A percentile compares a stretch with the other conserved stretches of the same genome.
These are phyloP conservation scores for Rallus limicola DNA, from an alignment of 2,113 vertebrate genomes.

Conservation along the genomic window DNA sequence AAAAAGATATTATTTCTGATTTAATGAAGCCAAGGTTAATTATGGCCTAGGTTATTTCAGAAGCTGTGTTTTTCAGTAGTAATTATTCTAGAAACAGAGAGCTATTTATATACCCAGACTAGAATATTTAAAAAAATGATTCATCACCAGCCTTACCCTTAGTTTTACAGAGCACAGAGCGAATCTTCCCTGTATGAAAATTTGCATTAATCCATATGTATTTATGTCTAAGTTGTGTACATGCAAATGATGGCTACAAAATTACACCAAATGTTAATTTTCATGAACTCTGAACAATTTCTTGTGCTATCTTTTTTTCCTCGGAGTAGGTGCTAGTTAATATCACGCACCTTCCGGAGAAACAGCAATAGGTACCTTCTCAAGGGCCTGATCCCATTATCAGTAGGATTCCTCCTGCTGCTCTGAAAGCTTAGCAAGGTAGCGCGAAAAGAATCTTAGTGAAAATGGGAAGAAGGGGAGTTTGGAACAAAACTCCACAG, in stretches of 20 bases:
- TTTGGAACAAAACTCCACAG: neutral
- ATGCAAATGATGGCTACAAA: constrained; percentile 28
- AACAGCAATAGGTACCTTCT: neutral
- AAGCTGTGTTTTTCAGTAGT: constrained; percentile 28
- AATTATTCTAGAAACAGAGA: constrained; percentile 61
- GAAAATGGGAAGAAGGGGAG: neutral
- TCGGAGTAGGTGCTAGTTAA: neutral
- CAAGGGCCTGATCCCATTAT: neutral
- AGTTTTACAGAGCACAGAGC: constrained; percentile 16
- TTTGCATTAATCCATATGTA: constrained; percentile 62
- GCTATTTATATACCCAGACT: constrained; percentile 54
- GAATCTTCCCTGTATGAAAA: constrained; percentile 18
- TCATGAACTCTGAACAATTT: constrained; percentile 21
- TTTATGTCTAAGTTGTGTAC: constrained; percentile 47
- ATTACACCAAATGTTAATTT: constrained; percentile 9
- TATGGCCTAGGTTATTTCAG: constrained; percentile 46
- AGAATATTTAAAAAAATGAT: constrained; percentile 48
- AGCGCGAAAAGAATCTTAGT: neutral
- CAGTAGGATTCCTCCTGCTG: neutral
- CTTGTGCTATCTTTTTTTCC: neutral
- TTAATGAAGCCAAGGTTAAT: constrained; percentile 59
- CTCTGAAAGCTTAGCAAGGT: neutral
- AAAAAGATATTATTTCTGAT: constrained; percentile 38
- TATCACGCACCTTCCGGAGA: neutral
- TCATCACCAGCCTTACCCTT: constrained; percentile 48